Conservation (phyloP, 2,113 vertebrate species). For the Misgurnus anguillicaudatus region DNA sequence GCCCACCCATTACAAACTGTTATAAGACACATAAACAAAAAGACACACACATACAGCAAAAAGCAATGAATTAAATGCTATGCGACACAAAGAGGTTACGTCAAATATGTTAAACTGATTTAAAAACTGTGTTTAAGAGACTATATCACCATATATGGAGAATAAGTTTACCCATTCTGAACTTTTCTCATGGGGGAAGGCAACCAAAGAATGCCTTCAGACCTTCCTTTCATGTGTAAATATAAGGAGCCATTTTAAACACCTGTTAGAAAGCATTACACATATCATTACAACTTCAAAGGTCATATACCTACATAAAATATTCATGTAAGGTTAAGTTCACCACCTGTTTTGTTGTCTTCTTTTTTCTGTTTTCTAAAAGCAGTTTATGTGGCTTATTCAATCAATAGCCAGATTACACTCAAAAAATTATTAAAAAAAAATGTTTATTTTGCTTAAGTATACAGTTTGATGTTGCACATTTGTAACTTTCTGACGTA, state of each 20-base stretch:
- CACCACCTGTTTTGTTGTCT: conserved; percentile 64
- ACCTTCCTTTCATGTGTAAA: not conserved
- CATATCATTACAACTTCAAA: conserved; percentile 63
- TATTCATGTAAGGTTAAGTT: conserved; percentile 68
- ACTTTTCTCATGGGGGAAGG: not conserved
- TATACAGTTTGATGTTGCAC: too few relatives aligned
- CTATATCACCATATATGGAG: conserved; percentile 8
- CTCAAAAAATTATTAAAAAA: too few relatives aligned
- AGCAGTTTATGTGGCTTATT: conserved; percentile 45
- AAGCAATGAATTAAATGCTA: not conserved
- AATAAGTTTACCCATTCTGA: not conserved
- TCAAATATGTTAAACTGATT: conserved; percentile 17
- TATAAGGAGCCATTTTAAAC: conserved; percentile 49
- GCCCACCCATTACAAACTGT: not conserved
- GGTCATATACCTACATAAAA: conserved; percentile 69
- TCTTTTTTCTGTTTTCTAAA: conserved; percentile 46
- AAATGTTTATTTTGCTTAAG: too few relatives aligned
- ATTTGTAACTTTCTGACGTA: too few relatives aligned
- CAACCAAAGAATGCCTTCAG: not conserved
- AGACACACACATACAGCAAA: not conserved
- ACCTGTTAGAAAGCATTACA: conserved; percentile 65
- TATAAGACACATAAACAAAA: not conserved
- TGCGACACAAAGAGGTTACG: not conserved
- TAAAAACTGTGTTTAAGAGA: not conserved
- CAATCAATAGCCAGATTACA: too few relatives aligned